A percentile compares a stretch with the other conserved stretches of the same genome.
Conservation (phyloP, 2,797 vertebrate genomes). For the Ispidina lecontei region DNA sequence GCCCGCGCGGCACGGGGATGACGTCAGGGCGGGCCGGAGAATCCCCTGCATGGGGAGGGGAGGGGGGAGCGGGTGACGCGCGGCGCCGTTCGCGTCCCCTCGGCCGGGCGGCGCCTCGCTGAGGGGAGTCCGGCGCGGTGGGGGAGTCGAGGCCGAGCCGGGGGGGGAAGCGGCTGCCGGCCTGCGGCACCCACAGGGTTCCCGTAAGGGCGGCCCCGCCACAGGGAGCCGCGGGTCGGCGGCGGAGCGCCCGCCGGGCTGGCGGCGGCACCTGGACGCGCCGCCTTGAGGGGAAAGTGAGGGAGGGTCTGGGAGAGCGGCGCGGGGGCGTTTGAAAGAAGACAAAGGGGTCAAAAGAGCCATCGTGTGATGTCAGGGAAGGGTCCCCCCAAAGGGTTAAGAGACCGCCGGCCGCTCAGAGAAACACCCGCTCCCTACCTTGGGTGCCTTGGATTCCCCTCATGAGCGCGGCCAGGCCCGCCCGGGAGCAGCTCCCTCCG, state of each 20-base stretch:
- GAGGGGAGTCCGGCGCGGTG: not conserved
- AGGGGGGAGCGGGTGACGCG: too few species aligned
- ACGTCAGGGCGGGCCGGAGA: conserved; percentile 50
- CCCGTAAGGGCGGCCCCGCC: not conserved
- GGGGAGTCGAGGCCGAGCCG: too few species aligned
- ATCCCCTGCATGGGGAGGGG: conserved; percentile 38
- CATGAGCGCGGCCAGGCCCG: not conserved
- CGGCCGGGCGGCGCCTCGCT: too few species aligned
- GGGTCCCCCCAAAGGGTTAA: not conserved
- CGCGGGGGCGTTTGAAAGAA: not conserved
- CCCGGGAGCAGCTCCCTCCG: not conserved
- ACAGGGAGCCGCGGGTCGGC: not conserved
- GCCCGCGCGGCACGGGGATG: not conserved
- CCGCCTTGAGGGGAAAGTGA: not conserved
- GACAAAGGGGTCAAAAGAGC: too few species aligned
- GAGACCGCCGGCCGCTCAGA: not conserved
- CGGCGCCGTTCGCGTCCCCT: too few species aligned
- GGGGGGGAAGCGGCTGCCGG: too few species aligned
- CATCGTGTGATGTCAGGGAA: accelerated
- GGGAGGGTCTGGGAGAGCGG: not conserved
- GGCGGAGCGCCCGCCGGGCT: not conserved
- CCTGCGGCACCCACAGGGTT: not conserved
- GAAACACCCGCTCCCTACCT: not conserved
- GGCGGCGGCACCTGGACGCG: not conserved
- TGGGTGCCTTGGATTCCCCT: not conserved